Conservation (phyloP, 2,888 invertebrate species). For the Leptopterna dolabrata region DNA sequence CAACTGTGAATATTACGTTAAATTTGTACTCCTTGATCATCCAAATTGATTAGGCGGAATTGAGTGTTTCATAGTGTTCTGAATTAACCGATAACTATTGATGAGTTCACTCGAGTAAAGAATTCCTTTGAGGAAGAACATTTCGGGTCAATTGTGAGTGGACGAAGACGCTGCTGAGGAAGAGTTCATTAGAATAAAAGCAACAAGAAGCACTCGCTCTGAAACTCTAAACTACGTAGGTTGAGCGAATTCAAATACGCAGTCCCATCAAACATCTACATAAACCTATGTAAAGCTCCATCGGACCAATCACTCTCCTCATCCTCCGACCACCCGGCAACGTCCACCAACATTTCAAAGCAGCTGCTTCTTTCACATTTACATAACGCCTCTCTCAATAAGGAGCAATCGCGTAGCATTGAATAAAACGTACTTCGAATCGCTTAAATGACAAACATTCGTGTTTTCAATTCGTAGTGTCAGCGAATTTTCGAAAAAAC, state of each 20-base stretch:
- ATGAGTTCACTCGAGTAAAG: background rate
- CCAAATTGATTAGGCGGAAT: too few relatives aligned
- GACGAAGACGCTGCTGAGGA: background rate
- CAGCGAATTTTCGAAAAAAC: too few relatives aligned
- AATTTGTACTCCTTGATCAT: too few relatives aligned
- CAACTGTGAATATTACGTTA: too few relatives aligned
- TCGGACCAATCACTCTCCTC: constrained; percentile 23
- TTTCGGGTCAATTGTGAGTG: background rate
- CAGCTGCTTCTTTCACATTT: constrained; percentile 10
- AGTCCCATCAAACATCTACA: constrained; percentile 16
- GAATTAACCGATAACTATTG: background rate
- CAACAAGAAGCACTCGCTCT: constrained; percentile 37
- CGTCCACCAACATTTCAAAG: constrained; percentile 42
- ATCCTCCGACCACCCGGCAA: background rate
- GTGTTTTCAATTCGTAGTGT: too few relatives aligned
- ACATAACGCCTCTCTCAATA: background rate
- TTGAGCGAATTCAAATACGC: constrained; percentile 32
- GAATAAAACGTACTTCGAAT: background rate
- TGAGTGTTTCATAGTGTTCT: too few relatives aligned
- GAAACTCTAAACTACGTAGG: background rate
- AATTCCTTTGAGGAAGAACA: background rate
- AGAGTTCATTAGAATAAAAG: constrained; percentile 37
- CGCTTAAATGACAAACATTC: too few relatives aligned
- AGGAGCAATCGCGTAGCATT: background rate
- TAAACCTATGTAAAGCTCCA: constrained; percentile 42